Percentiles rank a stretch among this genome's conserved stretches.
Conservation (phyloP, 2,888 invertebrate species). For the Celastrina argiolus region DNA sequence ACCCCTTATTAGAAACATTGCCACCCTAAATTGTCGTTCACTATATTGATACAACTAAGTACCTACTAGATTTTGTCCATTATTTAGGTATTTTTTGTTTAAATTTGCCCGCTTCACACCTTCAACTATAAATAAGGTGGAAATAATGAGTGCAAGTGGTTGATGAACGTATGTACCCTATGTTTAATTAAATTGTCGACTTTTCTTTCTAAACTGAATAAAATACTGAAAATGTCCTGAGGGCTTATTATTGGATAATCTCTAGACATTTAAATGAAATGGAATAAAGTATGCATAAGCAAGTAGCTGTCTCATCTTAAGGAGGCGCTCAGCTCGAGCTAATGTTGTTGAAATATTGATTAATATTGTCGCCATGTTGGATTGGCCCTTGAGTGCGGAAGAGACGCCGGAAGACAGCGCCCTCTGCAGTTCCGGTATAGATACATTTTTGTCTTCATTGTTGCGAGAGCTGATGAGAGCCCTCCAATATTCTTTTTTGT, state of each 20-base stretch:
- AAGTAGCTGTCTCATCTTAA: conserved; percentile 62
- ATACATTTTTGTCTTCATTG: conserved; percentile 60
- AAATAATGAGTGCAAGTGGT: no score
- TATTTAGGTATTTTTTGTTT: not conserved
- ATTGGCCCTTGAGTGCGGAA: conserved; percentile 59
- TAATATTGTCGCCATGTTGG: conserved; percentile 77
- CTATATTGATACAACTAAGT: not conserved
- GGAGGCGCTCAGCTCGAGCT: conserved; percentile 48
- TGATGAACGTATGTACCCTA: no score
- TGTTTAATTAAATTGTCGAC: no score
- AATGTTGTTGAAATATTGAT: conserved; percentile 79
- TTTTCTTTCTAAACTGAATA: not conserved
- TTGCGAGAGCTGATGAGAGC: conserved; percentile 40
- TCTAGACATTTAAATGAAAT: conserved; percentile 7
- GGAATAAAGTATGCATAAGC: conserved; percentile 18
- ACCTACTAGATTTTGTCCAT: not conserved
- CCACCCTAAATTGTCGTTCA: not conserved
- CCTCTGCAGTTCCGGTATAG: conserved; percentile 54
- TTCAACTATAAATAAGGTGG: no score
- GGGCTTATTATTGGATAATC: not conserved
- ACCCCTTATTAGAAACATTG: conserved; percentile 14
- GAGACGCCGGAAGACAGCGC: conserved; percentile 49
- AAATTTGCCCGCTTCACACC: no score
- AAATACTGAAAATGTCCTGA: not conserved
- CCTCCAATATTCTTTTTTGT: conserved; percentile 33